phyloP scores from a whole-genome alignment of 2,888 invertebrate species.

The Drosophila antonietae region DNA sequence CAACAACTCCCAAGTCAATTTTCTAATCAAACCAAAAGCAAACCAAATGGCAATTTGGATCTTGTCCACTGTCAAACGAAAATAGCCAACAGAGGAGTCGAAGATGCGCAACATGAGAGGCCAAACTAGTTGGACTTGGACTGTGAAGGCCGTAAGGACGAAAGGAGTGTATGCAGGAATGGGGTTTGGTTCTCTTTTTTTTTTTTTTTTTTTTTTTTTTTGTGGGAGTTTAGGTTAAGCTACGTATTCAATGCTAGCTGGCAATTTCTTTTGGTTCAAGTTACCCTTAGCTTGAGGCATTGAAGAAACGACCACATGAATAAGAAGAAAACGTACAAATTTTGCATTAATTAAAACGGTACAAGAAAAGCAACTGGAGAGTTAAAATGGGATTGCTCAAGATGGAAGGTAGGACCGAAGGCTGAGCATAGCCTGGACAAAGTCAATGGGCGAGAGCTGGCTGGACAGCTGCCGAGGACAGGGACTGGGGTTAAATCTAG shows the following conservation, averaged over 20 bases:
- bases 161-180: neutral
- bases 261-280: slow-evolving; percentile 54
- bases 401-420: neutral
- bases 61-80: slow-evolving; percentile 54
- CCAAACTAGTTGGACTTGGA: slow-evolving; percentile 13
- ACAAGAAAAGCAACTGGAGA: slow-evolving; percentile 62
- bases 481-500: slow-evolving; percentile 26
- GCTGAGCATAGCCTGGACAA: slow-evolving; percentile 23
- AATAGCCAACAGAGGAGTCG: slow-evolving; percentile 37
- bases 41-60: slow-evolving; percentile 53
- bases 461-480: slow-evolving; percentile 6
- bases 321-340: slow-evolving; percentile 72
- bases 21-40: slow-evolving; percentile 56
- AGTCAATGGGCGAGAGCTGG: slow-evolving; percentile 41
- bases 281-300: slow-evolving; percentile 57
- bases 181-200: neutral
- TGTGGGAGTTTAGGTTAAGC: slow-evolving; percentile 21
- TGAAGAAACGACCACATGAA: slow-evolving; percentile 68
- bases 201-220: neutral
- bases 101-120: slow-evolving; percentile 39
- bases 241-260: slow-evolving; percentile 38
- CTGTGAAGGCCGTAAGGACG: neutral
- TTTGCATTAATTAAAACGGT: slow-evolving; percentile 76
- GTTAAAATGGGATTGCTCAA: slow-evolving; percentile 2
- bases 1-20: slow-evolving; percentile 45